Conservation (phyloP, 2,797 vertebrate species). For the Epinephelus malabaricus region DNA sequence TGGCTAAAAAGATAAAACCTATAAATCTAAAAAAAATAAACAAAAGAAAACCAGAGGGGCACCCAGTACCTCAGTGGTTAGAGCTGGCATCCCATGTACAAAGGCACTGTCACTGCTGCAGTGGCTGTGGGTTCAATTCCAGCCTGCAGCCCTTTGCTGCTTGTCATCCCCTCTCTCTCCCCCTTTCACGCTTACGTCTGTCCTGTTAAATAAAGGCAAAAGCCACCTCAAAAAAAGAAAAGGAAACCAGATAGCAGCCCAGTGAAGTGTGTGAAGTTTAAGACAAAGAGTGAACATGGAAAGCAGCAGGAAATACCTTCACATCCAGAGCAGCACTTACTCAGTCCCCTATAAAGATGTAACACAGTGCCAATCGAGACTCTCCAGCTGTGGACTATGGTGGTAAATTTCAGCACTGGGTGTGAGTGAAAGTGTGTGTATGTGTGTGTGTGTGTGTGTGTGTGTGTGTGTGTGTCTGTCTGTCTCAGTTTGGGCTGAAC, state of each 20-base stretch:
- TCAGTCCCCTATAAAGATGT: conserved; percentile 34
- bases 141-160: too few species aligned
- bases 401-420: conserved; percentile 27
- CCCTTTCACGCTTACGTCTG: too few species aligned
- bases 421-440: background rate
- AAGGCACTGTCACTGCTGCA: too few species aligned
- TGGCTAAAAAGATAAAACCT: background rate
- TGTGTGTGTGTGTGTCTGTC: conserved; percentile 18
- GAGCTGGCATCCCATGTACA: too few species aligned
- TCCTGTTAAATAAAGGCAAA: too few species aligned
- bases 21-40: background rate
- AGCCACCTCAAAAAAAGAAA: too few species aligned
- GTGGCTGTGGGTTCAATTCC: too few species aligned
- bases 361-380: conserved; percentile 23
- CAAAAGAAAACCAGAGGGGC: background rate
- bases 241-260: background rate
- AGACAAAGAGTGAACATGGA: background rate
- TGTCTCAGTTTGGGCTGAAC: conserved; percentile 31
- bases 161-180: too few species aligned
- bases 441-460: conserved; percentile 22
- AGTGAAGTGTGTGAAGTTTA: background rate
- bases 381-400: conserved; percentile 50
- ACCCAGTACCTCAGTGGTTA: too few species aligned
- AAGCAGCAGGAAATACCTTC: conserved; percentile 17
- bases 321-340: conserved; percentile 27